Percentiles rank a stretch among this genome's conserved stretches.
Conservation (phyloP, 1,140 invertebrate species). For the Asbolus verrucosus region DNA sequence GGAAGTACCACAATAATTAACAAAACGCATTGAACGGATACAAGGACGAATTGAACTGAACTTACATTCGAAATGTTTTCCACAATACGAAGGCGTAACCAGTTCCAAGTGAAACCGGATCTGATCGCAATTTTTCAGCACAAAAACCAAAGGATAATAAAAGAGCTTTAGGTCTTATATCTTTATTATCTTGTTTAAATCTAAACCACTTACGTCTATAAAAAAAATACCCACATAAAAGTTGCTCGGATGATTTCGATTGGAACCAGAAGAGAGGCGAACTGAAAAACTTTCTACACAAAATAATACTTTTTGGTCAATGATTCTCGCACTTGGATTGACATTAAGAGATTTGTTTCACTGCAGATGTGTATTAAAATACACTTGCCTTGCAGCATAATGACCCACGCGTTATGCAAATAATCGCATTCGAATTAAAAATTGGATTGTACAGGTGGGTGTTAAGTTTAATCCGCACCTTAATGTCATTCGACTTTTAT, state of each 20-base stretch:
- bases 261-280: background rate
- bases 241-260: no score
- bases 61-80: constrained; percentile 42
- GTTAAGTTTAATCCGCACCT: constrained; percentile 29
- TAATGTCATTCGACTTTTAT: constrained; percentile 39
- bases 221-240: constrained; percentile 20
- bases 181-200: constrained; percentile 35
- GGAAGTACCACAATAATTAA: constrained; percentile 17
- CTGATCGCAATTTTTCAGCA: constrained; percentile 38
- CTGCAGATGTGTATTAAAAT: constrained; percentile 1
- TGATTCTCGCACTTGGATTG: no score
- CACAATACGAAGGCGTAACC: constrained; percentile 41
- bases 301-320: no score
- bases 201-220: constrained; percentile 1
- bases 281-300: no score
- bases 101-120: constrained; percentile 44
- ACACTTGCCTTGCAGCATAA: constrained; percentile 19
- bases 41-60: constrained; percentile 35
- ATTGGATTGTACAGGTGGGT: constrained; percentile 4
- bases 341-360: no score
- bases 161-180: constrained; percentile 32
- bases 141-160: constrained; percentile 38
- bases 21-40: constrained; percentile 39
- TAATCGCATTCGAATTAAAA: constrained; percentile 27
- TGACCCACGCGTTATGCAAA: constrained; percentile 29